Evolutionary conservation across 2,888 invertebrate species (phyloP).

Genomic region (Venustoraphidia nigricollis): DNA sequence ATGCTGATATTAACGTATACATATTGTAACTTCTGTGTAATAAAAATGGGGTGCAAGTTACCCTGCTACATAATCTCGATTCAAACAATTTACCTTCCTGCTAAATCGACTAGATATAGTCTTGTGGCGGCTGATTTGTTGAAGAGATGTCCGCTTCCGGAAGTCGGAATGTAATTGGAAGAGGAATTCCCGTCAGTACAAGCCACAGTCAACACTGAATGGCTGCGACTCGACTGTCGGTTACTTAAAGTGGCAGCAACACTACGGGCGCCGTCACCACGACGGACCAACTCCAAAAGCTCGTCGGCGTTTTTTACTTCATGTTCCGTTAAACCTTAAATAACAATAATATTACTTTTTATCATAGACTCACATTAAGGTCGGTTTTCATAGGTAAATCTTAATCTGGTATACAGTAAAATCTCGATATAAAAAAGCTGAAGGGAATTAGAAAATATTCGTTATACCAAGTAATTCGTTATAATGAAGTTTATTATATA

Average conservation of each 20-base stretch:
- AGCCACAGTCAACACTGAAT: constrained; percentile 53
- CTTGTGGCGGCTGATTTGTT: background rate
- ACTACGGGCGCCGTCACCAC: constrained; percentile 44
- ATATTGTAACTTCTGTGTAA: too few relatives aligned
- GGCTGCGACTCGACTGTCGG: constrained; percentile 53
- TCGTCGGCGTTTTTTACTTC: constrained; percentile 36
- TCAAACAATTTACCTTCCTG: constrained; percentile 3
- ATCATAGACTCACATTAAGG: too few relatives aligned
- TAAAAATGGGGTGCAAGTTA: background rate
- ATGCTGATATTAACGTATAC: too few relatives aligned
- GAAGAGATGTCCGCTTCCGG: background rate
- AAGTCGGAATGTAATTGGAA: background rate
- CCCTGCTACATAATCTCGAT: background rate
- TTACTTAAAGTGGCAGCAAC: constrained; percentile 60
- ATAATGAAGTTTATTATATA: too few relatives aligned
- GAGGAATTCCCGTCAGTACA: constrained; percentile 17
- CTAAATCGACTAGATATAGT: constrained; percentile 3
- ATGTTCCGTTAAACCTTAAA: constrained; percentile 46
- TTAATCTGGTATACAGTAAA: too few relatives aligned
- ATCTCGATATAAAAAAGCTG: too few relatives aligned
- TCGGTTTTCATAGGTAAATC: too few relatives aligned
- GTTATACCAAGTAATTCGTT: too few relatives aligned
- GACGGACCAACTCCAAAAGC: constrained; percentile 39
- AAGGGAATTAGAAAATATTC: too few relatives aligned
- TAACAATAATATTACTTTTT: background rate